phyloP scores from a whole-genome alignment of 1,140 invertebrate species.

The Oryzaephilus surinamensis region DNA sequence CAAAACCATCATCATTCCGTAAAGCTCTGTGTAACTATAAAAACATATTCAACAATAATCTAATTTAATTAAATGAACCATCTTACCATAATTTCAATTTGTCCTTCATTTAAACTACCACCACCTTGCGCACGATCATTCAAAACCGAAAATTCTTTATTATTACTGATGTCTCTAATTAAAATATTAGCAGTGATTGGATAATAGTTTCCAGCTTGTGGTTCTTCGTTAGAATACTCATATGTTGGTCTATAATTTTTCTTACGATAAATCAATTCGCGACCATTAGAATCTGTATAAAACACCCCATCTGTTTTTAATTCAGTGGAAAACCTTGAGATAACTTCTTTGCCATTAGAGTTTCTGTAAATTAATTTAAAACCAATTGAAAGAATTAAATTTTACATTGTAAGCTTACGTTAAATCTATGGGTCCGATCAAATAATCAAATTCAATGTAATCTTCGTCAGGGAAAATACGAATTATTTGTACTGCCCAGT shows the following conservation, averaged over 20 bases:
- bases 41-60: background rate
- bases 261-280: constrained; percentile 70
- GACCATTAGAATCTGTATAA: constrained; percentile 89
- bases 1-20: background rate
- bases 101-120: constrained; percentile 58
- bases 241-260: constrained; percentile 66
- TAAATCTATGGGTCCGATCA: constrained; percentile 83
- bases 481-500: constrained; percentile 75
- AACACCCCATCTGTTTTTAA: constrained; percentile 58
- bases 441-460: constrained; percentile 78
- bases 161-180: constrained; percentile 48
- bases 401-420: no score
- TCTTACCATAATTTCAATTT: constrained; percentile 71
- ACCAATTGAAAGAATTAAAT: no score
- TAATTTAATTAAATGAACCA: constrained; percentile 9
- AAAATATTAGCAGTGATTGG: constrained; percentile 78
- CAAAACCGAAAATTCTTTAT: constrained; percentile 50
- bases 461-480: constrained; percentile 53
- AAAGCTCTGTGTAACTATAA: constrained; percentile 1
- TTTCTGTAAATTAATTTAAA: no score
- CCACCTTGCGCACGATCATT: constrained; percentile 84
- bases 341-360: constrained; percentile 67
- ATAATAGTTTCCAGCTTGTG: constrained; percentile 81
- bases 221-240: constrained; percentile 49
- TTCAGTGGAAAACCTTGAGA: constrained; percentile 57